phyloP scores from a whole-genome alignment of 2,113 vertebrate species.

The Synchiropus splendidus region DNA sequence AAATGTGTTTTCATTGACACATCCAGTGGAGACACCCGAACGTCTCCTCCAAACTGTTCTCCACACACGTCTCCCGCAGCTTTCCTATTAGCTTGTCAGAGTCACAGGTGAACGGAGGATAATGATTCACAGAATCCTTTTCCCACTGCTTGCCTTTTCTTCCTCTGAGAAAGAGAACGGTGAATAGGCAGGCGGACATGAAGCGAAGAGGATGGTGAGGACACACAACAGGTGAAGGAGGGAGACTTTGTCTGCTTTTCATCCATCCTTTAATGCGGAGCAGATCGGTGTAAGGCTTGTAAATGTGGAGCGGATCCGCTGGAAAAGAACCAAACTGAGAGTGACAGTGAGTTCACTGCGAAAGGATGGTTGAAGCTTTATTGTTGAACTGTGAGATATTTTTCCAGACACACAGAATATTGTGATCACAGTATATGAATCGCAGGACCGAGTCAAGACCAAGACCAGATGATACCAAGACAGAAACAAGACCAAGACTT shows the following conservation, averaged over 20 bases:
- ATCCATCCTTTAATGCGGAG: neutral
- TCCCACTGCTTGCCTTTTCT: neutral
- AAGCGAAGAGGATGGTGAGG: slow-evolving; percentile 11
- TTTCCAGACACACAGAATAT: no score
- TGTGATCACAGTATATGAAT: no score
- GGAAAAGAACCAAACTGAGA: no score
- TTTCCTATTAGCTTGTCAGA: slow-evolving; percentile 34
- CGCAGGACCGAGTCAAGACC: no score
- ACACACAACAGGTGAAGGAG: slow-evolving; percentile 35
- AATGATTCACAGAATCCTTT: slow-evolving; percentile 37
- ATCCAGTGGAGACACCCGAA: neutral
- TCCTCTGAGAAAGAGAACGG: slow-evolving; percentile 5
- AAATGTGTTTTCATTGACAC: neutral
- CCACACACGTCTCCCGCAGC: slow-evolving; percentile 20
- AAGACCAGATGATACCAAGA: no score
- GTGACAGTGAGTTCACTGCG: no score
- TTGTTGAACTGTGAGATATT: no score
- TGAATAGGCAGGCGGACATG: slow-evolving; percentile 14
- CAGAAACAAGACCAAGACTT: no score
- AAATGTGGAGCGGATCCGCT: neutral
- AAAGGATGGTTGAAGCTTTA: no score
- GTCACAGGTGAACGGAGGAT: slow-evolving; percentile 30
- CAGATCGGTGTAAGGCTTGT: neutral
- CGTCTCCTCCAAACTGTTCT: neutral
- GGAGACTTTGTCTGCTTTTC: neutral